phyloP scores from a whole-genome alignment of 2,113 vertebrate species.

The Aleadryas rufinucha region DNA sequence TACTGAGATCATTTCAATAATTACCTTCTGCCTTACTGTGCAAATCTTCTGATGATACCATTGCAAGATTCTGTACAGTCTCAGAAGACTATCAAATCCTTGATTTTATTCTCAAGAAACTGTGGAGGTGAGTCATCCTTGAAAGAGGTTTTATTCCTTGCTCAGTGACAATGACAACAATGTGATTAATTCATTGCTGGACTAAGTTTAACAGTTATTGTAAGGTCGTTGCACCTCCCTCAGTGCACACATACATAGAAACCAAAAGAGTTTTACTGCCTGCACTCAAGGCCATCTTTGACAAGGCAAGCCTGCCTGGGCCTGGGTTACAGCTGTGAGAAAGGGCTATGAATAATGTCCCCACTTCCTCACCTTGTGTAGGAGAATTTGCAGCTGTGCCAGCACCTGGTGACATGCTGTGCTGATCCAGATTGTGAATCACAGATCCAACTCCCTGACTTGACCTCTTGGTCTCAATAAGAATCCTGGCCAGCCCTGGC shows the following conservation, averaged over 20 bases:
- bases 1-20: not conserved
- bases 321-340: not conserved
- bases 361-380: not conserved
- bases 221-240: fast-evolving
- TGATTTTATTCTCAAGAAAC: not conserved
- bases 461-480: not conserved
- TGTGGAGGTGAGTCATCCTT: not conserved
- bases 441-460: not conserved
- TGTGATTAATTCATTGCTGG: not conserved
- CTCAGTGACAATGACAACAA: not conserved
- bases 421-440: not conserved
- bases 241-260: fast-evolving
- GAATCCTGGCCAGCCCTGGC: not conserved
- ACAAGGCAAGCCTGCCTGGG: not conserved
- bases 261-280: not conserved
- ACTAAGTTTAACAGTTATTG: not conserved
- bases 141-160: not conserved
- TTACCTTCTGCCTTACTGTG: not conserved
- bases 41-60: not conserved
- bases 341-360: not conserved
- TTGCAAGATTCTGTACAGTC: not conserved
- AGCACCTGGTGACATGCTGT: not conserved
- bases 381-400: not conserved
- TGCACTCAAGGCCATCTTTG: not conserved
- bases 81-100: not conserved